phyloP scores from a whole-genome alignment of 2,888 invertebrate species.

The Automeris io region DNA sequence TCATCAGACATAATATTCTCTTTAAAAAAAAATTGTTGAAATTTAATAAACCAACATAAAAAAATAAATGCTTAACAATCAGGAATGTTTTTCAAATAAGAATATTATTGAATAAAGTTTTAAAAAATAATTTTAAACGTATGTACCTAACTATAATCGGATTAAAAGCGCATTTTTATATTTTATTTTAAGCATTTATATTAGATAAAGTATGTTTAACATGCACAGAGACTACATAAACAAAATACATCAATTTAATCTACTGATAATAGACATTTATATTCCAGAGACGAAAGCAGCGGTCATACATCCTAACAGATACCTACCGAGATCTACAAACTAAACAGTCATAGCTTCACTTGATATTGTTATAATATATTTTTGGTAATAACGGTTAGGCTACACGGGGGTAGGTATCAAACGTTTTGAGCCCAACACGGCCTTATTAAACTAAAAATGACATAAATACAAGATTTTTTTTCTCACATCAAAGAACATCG shows the following conservation, averaged over 20 bases:
- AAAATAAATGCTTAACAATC: no score
- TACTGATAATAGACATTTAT: conserved; percentile 4
- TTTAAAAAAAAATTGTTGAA: no score
- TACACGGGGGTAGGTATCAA: conserved; percentile 34
- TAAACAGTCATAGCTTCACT: conserved; percentile 51
- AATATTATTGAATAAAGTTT: neutral
- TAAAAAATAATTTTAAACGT: no score
- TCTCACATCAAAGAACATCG: conserved; percentile 23
- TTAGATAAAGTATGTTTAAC: no score
- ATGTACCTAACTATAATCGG: no score
- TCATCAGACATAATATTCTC: no score
- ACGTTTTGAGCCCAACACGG: conserved; percentile 50
- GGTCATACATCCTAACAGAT: conserved; percentile 16
- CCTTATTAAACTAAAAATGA: conserved; percentile 14
- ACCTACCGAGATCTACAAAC: conserved; percentile 39
- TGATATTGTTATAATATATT: conserved; percentile 37
- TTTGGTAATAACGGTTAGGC: conserved; percentile 39
- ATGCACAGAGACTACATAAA: conserved; percentile 4
- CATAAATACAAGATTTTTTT: conserved; percentile 11
- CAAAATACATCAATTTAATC: conserved; percentile 2
- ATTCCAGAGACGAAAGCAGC: conserved; percentile 8
- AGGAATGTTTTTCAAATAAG: neutral
- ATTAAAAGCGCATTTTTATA: no score
- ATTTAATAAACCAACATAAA: no score
- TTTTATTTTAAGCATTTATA: no score